Base-by-base conservation (phyloP, 2,888 invertebrate species). In the Pecten maximus region DNA sequence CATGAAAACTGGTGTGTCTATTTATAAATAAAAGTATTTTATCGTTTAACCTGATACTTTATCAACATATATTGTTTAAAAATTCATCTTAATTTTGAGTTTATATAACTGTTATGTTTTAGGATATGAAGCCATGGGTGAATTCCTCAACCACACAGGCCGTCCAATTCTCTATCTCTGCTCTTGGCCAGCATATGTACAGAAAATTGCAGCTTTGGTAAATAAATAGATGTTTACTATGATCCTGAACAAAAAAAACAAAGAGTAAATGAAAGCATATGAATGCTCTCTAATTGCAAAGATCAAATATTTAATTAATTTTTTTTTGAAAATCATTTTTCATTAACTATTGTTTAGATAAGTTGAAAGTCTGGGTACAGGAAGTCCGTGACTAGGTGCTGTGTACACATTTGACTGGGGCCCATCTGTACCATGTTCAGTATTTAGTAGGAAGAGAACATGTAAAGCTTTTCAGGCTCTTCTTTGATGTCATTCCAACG, bases 131-230 rank as follows among this genome's bases (percentile, higher is more conserved):
- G 98, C 98, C 95, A 99, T 99, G 97, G 99, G 98, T 16, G 97
- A 97, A 92, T 98, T 98, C 95, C 97, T 99, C 89, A 99, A 99
- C 97, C 97, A 97, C 94, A 99, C 99, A 40, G 99, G 99, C 0
- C 97, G 98, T 44, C 98, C 98, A 23, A 99, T 99, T 98, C 98
- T 99, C 89, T 99, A 99, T 97, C 99, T 99, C 0, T 99, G 99
- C 97, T 99, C 99, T 97, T 99, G 99, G 99, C 99, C 99, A 0
- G 99, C 99, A 87, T 99, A 99, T 89, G 91, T 94, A 48, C 50
- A 40, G 23, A 54, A 54, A 54, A 35, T 35, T 35, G 39, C n/a
- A 54, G 50, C 40, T 28, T 54, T 50, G 54, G 54, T 88, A 50
- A 50, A 54, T 39, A 28, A n/a, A n/a, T n/a, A 54, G 60, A 19